Evolutionary conservation across 1,140 invertebrate species (phyloP).

Genomic region (Laupala kohalensis): DNA sequence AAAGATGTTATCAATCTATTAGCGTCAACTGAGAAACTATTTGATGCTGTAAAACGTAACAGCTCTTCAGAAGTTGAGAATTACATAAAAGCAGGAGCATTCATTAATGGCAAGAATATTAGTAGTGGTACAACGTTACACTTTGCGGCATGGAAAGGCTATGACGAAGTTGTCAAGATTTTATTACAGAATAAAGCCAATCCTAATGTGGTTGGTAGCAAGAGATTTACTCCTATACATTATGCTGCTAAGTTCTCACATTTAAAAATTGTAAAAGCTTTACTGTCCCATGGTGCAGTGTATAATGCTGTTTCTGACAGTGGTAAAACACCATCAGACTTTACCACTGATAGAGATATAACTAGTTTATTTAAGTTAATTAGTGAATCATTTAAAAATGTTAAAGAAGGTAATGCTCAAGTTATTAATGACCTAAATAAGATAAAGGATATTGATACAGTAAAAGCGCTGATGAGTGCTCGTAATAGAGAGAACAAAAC

Average conservation of each 20-base stretch:
- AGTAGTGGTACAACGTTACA: background rate
- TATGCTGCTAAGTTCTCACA: constrained; percentile 14
- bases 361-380: background rate
- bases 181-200: constrained; percentile 18
- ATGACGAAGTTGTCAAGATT: background rate
- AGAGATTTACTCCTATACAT: constrained; percentile 16
- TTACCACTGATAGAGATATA: background rate
- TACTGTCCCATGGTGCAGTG: background rate
- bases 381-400: background rate
- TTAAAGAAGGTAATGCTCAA: background rate
- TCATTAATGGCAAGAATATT: background rate
- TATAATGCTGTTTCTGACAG: background rate
- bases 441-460: background rate
- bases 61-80: background rate
- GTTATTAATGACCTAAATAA: background rate
- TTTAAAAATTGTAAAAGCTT: background rate
- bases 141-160: background rate
- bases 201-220: constrained; percentile 13
- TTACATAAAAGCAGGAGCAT: background rate
- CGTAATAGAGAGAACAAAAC: background rate
- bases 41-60: background rate
- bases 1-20: background rate
- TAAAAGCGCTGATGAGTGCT: background rate
- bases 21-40: background rate
- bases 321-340: background rate